Evolutionary conservation across 2,888 invertebrate species (phyloP).

Genomic region (Glaucopsyche alexis): DNA sequence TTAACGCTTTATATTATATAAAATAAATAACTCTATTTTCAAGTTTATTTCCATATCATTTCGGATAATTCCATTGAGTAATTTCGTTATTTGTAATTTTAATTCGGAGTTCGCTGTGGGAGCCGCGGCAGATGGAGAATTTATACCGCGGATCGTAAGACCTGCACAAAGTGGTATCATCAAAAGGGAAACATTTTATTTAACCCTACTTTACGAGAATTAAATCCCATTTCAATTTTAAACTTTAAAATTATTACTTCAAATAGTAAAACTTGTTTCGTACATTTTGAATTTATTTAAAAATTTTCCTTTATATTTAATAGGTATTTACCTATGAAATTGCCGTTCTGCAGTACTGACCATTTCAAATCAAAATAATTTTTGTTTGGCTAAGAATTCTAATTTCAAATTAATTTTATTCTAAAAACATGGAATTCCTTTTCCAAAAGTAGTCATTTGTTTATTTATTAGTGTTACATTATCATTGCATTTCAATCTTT

Average conservation of each 20-base stretch:
- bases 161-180: neutral
- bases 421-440: no score
- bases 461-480: no score
- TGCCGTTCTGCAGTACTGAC: no score
- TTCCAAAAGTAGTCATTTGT: no score
- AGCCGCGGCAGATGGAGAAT: neutral
- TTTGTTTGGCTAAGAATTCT: no score
- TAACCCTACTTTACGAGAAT: neutral
- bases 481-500: no score
- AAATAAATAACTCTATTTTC: neutral
- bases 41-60: neutral
- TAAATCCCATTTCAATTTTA: neutral
- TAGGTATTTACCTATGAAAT: no score
- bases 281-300: neutral
- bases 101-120: conserved; percentile 3
- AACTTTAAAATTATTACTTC: neutral
- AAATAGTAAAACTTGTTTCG: no score
- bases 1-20: no score
- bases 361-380: no score
- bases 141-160: conserved; percentile 4
- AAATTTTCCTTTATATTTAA: no score
- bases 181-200: neutral
- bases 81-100: neutral
- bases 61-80: neutral
- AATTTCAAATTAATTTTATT: no score